Evolutionary conservation across 2,797 vertebrate genomes (phyloP).

Genomic region (Fistularia commersonii): DNA sequence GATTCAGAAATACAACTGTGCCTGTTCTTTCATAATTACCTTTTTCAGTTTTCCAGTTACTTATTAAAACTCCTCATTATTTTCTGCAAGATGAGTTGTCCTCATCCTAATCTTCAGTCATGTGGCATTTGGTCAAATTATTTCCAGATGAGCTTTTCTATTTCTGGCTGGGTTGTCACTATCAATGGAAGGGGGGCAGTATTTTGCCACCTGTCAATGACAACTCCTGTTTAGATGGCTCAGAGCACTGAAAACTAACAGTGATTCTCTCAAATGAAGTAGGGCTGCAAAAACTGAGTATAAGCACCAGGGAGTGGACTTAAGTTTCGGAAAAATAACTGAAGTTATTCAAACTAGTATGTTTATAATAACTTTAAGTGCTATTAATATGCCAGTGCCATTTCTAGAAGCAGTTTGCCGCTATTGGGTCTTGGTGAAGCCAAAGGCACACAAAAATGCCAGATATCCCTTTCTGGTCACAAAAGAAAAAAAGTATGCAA

Average conservation of each 20-base stretch:
- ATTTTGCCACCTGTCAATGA: constrained; percentile 54
- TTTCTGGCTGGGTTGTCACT: constrained; percentile 56
- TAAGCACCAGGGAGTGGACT: background rate
- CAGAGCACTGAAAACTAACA: too few relatives aligned
- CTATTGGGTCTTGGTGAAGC: too few relatives aligned
- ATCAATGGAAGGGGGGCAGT: constrained; percentile 48
- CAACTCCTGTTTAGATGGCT: constrained; percentile 17
- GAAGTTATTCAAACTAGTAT: too few relatives aligned
- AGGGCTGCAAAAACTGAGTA: background rate
- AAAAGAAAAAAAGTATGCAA: too few relatives aligned
- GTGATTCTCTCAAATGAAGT: too few relatives aligned
- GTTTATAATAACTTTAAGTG: too few relatives aligned
- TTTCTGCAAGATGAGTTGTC: constrained; percentile 56
- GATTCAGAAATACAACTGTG: constrained; percentile 15
- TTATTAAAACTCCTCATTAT: constrained; percentile 60
- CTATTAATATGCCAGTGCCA: too few relatives aligned
- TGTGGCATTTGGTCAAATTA: constrained; percentile 74
- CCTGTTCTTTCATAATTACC: constrained; percentile 37
- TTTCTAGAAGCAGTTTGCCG: too few relatives aligned
- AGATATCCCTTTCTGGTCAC: too few relatives aligned
- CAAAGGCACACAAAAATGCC: too few relatives aligned
- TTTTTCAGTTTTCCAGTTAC: constrained; percentile 61
- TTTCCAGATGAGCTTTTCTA: constrained; percentile 69
- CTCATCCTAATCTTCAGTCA: constrained; percentile 59
- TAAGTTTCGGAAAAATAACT: too few relatives aligned